phyloP scores from a whole-genome alignment of 2,113 vertebrate genomes.

The Zeus faber region DNA sequence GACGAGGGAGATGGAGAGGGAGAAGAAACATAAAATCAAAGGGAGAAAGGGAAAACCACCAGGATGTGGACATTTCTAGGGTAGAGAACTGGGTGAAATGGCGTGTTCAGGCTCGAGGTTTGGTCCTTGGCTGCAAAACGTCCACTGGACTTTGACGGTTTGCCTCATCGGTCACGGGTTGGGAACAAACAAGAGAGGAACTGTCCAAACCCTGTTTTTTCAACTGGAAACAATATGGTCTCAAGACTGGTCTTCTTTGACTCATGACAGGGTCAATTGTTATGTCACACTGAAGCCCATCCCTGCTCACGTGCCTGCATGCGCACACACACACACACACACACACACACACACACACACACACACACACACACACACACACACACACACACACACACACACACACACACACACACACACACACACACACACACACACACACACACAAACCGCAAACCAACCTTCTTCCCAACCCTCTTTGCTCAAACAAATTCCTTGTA shows the following conservation, averaged over 20 bases:
- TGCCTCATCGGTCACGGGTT: background rate
- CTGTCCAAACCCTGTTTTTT: conserved; percentile 17
- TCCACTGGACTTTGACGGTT: background rate
- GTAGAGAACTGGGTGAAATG: background rate
- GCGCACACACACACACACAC: background rate
- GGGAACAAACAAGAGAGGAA: background rate
- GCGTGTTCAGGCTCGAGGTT: too few relatives aligned
- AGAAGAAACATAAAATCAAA: background rate
- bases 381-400: background rate
- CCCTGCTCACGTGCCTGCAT: conserved; percentile 11
- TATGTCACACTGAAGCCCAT: conserved; percentile 25
- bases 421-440: too few relatives aligned
- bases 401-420: too few relatives aligned
- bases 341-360: background rate
- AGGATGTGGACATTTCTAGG: too few relatives aligned
- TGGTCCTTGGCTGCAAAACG: too few relatives aligned
- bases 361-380: background rate
- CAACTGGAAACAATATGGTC: conserved; percentile 23
- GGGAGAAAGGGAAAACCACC: background rate
- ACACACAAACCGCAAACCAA: too few relatives aligned
- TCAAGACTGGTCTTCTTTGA: conserved; percentile 19
- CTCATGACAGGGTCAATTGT: conserved; percentile 20
- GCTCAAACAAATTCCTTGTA: conserved; percentile 19
- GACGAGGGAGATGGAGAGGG: background rate
- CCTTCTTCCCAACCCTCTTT: too few relatives aligned